Evolutionary conservation across 2,888 invertebrate species (phyloP).

Genomic region (Arctia plantaginis): DNA sequence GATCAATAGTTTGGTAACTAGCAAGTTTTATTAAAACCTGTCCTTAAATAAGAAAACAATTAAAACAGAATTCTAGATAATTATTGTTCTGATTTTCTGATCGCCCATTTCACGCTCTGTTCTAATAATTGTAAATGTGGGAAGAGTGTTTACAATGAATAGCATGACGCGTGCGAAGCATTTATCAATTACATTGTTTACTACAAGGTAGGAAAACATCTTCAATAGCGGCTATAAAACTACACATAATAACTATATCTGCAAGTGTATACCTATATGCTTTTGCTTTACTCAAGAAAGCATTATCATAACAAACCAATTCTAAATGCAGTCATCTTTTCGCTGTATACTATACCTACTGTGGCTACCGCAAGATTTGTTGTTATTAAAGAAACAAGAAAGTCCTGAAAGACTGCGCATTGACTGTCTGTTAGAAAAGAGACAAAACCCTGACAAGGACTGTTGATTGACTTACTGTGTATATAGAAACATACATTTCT

Average conservation of each 20-base stretch:
- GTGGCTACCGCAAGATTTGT: too few relatives aligned
- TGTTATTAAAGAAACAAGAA: too few relatives aligned
- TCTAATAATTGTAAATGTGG: conserved; percentile 57
- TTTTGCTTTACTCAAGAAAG: not conserved
- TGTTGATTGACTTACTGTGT: too few relatives aligned
- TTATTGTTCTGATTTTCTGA: conserved; percentile 39
- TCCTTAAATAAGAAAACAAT: conserved; percentile 8
- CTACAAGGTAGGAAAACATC: conserved; percentile 29
- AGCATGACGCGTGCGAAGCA: conserved; percentile 43
- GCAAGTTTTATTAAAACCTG: not conserved
- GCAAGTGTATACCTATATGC: not conserved
- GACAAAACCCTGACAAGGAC: too few relatives aligned
- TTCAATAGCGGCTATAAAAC: conserved; percentile 33
- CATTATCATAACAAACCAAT: too few relatives aligned
- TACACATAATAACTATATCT: not conserved
- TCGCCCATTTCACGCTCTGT: conserved; percentile 49
- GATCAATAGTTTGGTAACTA: not conserved
- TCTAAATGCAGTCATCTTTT: too few relatives aligned
- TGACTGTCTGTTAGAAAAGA: too few relatives aligned
- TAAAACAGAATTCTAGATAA: conserved; percentile 39
- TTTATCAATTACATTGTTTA: conserved; percentile 57
- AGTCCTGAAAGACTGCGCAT: too few relatives aligned
- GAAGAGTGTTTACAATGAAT: conserved; percentile 56
- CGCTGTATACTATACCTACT: too few relatives aligned
- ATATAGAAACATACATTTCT: too few relatives aligned